Base-by-base conservation (phyloP, 2,888 invertebrate genomes). In the Raillietiella orientalis region DNA sequence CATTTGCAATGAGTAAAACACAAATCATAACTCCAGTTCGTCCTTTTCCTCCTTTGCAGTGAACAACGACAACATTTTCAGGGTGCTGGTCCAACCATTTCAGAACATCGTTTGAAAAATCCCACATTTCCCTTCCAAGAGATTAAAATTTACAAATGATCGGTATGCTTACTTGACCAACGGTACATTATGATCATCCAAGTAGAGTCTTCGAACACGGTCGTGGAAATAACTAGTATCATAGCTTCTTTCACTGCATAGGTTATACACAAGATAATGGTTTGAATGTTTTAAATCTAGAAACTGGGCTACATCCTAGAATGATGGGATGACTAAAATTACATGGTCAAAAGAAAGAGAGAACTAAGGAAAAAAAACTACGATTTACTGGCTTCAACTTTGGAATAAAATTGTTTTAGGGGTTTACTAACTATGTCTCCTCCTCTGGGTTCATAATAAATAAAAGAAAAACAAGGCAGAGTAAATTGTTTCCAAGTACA, bases 31-130 rank as follows among this genome's bases (percentile, higher is more conserved):
- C 50, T 9, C 53, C 52, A 4, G 53, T 53, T 12, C 53, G 41
- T 2, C 52, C 52, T 36, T 53, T 53, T 2, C 53, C 53, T 10
- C 52, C 53, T 36, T 53, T 52, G 36, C 53, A 53, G 34, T 53
- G 53, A n/a, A 53, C 46, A 8, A 50, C 50, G 16, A 52, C 47
- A 5, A 52, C 42, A 36, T 53, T 51, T 8, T 36, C 26, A n/a
- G 41, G 38, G 32, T 50, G 41, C 5, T 35, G 35, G 12, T 37
- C 37, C 37, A 52, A 39, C 44, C 48, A 53, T 21, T 39, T 35
- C 16, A 40, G 36, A 5, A 45, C 50, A 37, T 43, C 43, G 14
- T 41, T 35, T 24, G 43, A 44, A 37, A 50, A 53, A 17, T 38
- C 35, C 19, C 51, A 27, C 44, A 50, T 46, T 20, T 50, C 47